phyloP scores from a whole-genome alignment of 2,888 invertebrate species.

The Rhagophthalmus giganteus region DNA sequence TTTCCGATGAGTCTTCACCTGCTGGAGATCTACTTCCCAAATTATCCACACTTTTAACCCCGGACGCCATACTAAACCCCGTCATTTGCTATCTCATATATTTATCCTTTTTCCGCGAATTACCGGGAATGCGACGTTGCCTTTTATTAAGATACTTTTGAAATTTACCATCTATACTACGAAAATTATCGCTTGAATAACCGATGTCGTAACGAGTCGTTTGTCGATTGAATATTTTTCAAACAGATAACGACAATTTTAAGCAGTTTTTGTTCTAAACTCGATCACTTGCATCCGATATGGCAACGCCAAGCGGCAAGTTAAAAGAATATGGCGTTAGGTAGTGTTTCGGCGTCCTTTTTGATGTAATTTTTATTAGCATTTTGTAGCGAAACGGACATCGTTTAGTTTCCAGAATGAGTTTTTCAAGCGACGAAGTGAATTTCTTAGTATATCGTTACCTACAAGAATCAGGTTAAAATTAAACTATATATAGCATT shows the following conservation, averaged over 20 bases:
- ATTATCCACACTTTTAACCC: constrained; percentile 49
- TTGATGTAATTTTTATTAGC: constrained; percentile 9
- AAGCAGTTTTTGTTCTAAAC: too few species aligned
- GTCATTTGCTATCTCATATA: constrained; percentile 33
- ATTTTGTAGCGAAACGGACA: constrained; percentile 5
- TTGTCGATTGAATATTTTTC: too few species aligned
- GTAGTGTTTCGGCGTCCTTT: constrained; percentile 19
- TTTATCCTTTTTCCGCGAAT: not conserved
- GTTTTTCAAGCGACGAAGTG: constrained; percentile 98
- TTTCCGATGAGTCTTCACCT: constrained; percentile 71
- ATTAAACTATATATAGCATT: not conserved
- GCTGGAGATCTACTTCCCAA: constrained; percentile 48
- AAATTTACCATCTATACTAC: too few species aligned
- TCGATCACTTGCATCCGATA: too few species aligned
- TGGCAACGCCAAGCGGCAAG: too few species aligned
- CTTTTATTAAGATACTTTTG: too few species aligned
- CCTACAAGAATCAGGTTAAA: constrained; percentile 94
- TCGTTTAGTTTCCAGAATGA: too few species aligned
- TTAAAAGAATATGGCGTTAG: too few species aligned
- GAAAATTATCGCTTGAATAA: too few species aligned
- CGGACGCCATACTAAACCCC: constrained; percentile 47
- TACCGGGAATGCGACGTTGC: too few species aligned
- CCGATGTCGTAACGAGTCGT: too few species aligned
- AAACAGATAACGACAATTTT: too few species aligned
- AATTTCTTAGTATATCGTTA: constrained; percentile 98